Base-by-base conservation (phyloP, 2,113 vertebrate genomes). In the Lagopus leucura region DNA sequence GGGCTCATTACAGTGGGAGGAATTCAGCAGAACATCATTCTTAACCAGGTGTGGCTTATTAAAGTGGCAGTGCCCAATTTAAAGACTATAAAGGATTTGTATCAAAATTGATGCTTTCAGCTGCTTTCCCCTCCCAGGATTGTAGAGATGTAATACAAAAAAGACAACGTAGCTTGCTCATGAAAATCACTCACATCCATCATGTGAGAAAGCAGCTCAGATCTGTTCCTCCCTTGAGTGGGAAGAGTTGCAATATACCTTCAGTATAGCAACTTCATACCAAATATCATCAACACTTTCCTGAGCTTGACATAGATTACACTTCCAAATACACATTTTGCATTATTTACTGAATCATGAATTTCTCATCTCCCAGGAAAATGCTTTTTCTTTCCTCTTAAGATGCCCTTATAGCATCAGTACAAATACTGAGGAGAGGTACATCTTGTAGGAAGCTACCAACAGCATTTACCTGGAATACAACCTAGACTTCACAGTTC, bases 11-110 rank as follows among this genome's bases (percentile, higher is more conserved):
- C 88, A 94, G 78, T 16, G 0, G 66, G 88, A 95, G 88, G 92
- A 97, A 97, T 95, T 96, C 95, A 90, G 50, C 92, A 95, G 93
- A 97, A 96, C 93, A 82, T 6, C 61, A 95, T 93, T 96, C 86
- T 94, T 96, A 97, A 93, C 92, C 96, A 97, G 96, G 96, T 97
- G 90, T 97, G 79, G 69, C 66, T 95, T 96, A 97, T 97, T 97
- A 97, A 97, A 97, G 93, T 94, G 93, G 84, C 92, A 97, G 87
- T 25, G 61, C 88, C 89, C 94, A 97, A 95, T 96, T 94, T 92
- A 92, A 97, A 95, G 82, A 91, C 93, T 92, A 95, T 96, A 97
- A 97, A 97, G 58, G 58, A 95, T 95, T 87, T 97, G 66, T 95
- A 97, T 94, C 94, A 96, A 93, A 95, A 90, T 94, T 93, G 94